Evolutionary conservation across 1,140 invertebrate species (phyloP), one percentile per base, ranked within the genome.

Genomic region (Asbolus verrucosus): DNA sequence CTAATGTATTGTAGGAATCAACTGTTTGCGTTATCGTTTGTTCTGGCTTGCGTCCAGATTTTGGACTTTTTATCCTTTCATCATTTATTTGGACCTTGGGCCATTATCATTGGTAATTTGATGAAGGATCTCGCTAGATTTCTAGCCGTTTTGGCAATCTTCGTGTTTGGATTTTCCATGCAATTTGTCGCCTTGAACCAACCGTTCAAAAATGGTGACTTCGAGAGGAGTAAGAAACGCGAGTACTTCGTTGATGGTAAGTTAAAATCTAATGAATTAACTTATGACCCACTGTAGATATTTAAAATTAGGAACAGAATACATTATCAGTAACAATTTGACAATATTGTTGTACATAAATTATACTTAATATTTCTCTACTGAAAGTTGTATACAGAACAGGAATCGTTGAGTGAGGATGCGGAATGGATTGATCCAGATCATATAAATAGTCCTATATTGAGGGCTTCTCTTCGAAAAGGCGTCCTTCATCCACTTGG

Each of bases 71-170:
- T 97, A 14, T 98, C 97, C 4, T 99, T 99, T 81, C 98, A 99
- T 84, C 95, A 99, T 83, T 85, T 99, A 0, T 99, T 99, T 79
- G 98, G 98, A 30, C 98, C 98, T 0, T 99, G 98, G 98, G 93
- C 93, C 11, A 95, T 95, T 71, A 95, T 95, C 78, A 95, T 94
- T 74, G 93, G 92, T 6, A 92, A 95, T 80, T 84, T 95, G 38
- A 92, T 95, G 86, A 94, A 94, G 83, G 92, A 99, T 83, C 85
- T 99, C 72, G 94, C 94, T 3, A 86, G 97, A 72, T 99, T 99
- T 83, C 85, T 99, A 63, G 97, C 97, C 15, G 97, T 99, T 5
- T 84, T 99, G 76, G 91, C 94, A 9, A 98, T 99, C 81, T 99
- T 99, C 83, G 94, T 99, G 71, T 93, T 97, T 80, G 98, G 98